Conservation (phyloP, 2,797 vertebrate genomes). For the Chelidonichthys spinosus region DNA sequence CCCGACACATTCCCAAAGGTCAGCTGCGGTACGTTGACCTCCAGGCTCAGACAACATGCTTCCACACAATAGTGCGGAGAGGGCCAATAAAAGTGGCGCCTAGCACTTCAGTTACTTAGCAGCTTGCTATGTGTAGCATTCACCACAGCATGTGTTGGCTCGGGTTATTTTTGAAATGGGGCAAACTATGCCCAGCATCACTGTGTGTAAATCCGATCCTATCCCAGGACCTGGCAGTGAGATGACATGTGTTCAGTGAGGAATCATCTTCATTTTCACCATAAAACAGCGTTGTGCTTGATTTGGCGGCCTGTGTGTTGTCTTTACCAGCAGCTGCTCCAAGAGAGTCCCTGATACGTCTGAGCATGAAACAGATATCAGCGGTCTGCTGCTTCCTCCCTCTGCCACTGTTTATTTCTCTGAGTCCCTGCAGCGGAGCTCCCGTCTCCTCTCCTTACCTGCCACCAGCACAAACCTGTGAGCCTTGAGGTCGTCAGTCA, state of each 20-base stretch:
- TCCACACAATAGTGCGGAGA: constrained; percentile 48
- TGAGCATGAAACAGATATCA: constrained; percentile 4
- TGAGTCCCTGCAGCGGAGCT: constrained; percentile 49
- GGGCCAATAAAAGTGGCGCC: constrained; percentile 65
- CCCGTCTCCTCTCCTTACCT: constrained; percentile 56
- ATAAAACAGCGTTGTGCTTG: constrained; percentile 11
- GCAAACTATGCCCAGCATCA: constrained; percentile 28
- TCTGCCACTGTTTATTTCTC: constrained; percentile 47
- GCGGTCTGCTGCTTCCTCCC: constrained; percentile 33
- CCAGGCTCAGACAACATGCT: constrained; percentile 38
- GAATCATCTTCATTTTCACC: constrained; percentile 14
- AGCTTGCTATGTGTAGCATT: constrained; percentile 52
- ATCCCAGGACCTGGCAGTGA: constrained; percentile 19
- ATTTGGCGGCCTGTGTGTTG: constrained; percentile 46
- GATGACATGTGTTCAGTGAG: constrained; percentile 26
- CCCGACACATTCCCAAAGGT: constrained; percentile 31
- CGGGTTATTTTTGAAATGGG: constrained; percentile 51
- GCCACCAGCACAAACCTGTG: constrained; percentile 47
- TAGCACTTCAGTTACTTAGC: constrained; percentile 47
- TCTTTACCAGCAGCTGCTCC: constrained; percentile 47
- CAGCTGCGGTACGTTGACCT: constrained; percentile 44
- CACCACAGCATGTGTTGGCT: constrained; percentile 56
- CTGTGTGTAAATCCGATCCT: constrained; percentile 40
- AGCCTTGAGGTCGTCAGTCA: constrained; percentile 78
- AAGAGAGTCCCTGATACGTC: not conserved